Evolutionary conservation across 37 sponge, comb jelly and placozoan genomes (phyloP), one percentile per base, ranked within the genome.

Genomic region (Hormiphora californensis): DNA sequence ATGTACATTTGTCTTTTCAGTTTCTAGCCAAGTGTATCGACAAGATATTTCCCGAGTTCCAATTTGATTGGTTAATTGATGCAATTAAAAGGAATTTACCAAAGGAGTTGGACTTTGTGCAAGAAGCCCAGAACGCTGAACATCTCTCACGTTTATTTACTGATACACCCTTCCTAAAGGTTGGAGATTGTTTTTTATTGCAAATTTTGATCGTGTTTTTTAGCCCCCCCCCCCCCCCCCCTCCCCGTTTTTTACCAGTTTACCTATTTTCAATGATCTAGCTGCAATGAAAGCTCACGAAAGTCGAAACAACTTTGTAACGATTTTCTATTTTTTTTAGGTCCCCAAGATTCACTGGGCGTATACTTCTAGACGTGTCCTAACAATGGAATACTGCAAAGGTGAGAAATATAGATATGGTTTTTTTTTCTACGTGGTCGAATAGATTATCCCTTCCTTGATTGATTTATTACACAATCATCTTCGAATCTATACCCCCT

Each of bases 341-440:
- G 89, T 89, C 1, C 93, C 96, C 5, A 67, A 51, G 63, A 94
- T 96, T 0, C 57, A 91, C 85, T 93, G 94, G 94, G 90, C 91
- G 22, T 59, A 89, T 25, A 92, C 94, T 0, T 93, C 90, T 33
- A 12, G 87, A 22, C 90, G 96, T 43, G 92, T 96, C 35, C 86
- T 96, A 33, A 92, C 92, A 15, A 96, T 96, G 96, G 96, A 96
- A 62, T 93, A 86, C 86, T 85, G 88, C 54, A 87, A 90, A 11
- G 95, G 95, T 40, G 28, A 69, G 61, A 21, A n/a, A n/a, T n/a
- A n/a, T n/a, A n/a, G n/a, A n/a, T n/a, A n/a, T n/a, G n/a, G n/a
- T n/a, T n/a, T n/a, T n/a, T n/a, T n/a, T n/a, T n/a, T n/a, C n/a
- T n/a, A n/a, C n/a, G n/a, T n/a, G n/a, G n/a, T n/a, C n/a, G n/a